These are phyloP conservation scores for Saturnia pavonia DNA, from an alignment of 2,888 invertebrate genomes.

Conservation along the genomic window DNA sequence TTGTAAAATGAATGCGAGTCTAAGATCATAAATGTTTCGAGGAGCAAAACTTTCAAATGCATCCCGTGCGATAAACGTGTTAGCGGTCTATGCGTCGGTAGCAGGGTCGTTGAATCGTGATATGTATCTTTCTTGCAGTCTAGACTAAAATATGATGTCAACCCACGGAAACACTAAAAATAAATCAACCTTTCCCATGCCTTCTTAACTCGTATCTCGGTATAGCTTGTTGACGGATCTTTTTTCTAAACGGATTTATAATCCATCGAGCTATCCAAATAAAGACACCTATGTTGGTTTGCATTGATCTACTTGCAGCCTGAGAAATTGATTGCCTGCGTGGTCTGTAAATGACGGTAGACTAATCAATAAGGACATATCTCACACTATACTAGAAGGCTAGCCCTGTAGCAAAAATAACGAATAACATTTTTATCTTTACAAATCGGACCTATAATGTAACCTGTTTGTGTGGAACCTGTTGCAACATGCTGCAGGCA, in stretches of 20 bases:
- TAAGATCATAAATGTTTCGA: constrained; percentile 16
- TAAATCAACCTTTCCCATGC: constrained; percentile 42
- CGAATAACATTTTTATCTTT: constrained; percentile 37
- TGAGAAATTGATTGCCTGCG: background rate
- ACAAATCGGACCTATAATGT: constrained; percentile 53
- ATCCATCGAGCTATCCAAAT: background rate
- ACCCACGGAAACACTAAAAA: constrained; percentile 37
- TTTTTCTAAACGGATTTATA: background rate
- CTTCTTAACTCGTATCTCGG: constrained; percentile 5
- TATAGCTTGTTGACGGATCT: constrained; percentile 16
- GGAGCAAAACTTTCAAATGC: constrained; percentile 27
- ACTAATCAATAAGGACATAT: constrained; percentile 34
- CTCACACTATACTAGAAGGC: constrained; percentile 20
- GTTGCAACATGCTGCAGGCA: constrained; percentile 67
- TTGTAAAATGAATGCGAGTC: constrained; percentile 6
- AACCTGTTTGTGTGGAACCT: constrained; percentile 57
- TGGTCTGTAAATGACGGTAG: constrained; percentile 16
- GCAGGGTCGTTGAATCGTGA: constrained; percentile 46
- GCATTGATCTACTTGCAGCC: background rate
- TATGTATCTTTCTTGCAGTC: constrained; percentile 46
- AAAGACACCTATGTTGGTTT: background rate
- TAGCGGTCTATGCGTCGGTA: constrained; percentile 36
- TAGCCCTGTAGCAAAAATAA: background rate
- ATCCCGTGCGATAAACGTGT: constrained; percentile 43
- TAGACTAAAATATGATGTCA: constrained; percentile 46